Evolutionary conservation across 2,888 invertebrate species (phyloP), one percentile per base, ranked within the genome.

Genomic region (Ormia ochracea): DNA sequence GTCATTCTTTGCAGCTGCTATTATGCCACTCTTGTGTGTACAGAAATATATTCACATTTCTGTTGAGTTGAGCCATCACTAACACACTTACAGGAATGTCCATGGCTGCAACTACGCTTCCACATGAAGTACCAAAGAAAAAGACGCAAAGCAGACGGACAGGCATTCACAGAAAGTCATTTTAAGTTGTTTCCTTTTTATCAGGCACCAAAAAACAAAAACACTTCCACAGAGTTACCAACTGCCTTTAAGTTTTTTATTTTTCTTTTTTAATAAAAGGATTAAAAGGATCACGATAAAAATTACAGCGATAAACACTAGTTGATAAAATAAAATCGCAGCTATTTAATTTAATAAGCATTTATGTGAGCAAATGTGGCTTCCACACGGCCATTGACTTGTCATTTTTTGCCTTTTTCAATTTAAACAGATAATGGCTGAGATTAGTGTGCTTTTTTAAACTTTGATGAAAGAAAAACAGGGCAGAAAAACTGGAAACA

Each of bases 131-230:
- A 41, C 38, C 38, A 19, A 50, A 50, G 17, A 14, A 41, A 56
- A 38, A 54, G 23, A 21, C 7, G 21, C 1, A 23, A 36, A 19
- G 7, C n/a, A 14, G 17, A 52, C 28, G 21, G 58, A 59, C 54
- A 41, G 48, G 58, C 54, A 52, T 65, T 63, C 56, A 43, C 26
- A 33, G 58, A 69, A 80, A 80, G 76, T 76, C 76, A 80, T 61
- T 76, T 76, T 50, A 73, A 80, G 56, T 68, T 76, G 72, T 48
- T 73, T 76, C 68, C 68, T 72, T 76, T 72, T 54, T 69, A 54
- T 43, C 43, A 43, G 61, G 54, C 38, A 61, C 38, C 61, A 61
- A 45, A 63, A 65, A 52, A 41, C 33, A 14, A 23, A 12, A 31
- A 23, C 9, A 1, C 61, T 31, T 52, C 12, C 10, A 48, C n/a